Conservation (phyloP, 2,113 vertebrate genomes). For the Rhegmatorhina hoffmannsi region DNA sequence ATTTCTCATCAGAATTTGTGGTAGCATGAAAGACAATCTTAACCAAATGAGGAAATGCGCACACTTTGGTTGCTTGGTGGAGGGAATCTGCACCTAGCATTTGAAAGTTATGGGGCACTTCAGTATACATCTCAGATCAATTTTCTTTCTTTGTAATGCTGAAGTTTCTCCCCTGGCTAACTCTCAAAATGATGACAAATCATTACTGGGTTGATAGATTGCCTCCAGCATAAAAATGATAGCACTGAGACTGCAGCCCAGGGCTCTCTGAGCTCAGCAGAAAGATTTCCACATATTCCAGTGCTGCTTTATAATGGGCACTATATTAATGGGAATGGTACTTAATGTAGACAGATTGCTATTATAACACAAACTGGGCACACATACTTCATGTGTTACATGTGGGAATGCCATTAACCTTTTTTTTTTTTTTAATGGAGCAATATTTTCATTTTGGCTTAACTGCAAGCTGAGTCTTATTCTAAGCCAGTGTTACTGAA, state of each 20-base stretch:
- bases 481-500: background rate
- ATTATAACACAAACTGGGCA: background rate
- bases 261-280: background rate
- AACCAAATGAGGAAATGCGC: background rate
- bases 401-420: background rate
- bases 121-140: background rate
- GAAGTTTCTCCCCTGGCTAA: background rate
- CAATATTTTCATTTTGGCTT: background rate
- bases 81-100: background rate
- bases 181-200: background rate
- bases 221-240: background rate
- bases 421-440: background rate
- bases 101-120: background rate
- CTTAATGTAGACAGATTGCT: constrained; percentile 17
- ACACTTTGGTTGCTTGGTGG: background rate
- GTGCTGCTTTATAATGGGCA: fast-evolving
- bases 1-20: background rate
- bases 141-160: background rate
- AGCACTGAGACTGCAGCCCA: background rate
- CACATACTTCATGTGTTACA: background rate
- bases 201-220: background rate
- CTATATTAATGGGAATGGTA: background rate
- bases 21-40: background rate
- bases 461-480: background rate
- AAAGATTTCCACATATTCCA: constrained; percentile 15